Evolutionary conservation across 2,113 vertebrate genomes (phyloP), one percentile per base, ranked within the genome.

Genomic region (Hippoglossus stenolepis): DNA sequence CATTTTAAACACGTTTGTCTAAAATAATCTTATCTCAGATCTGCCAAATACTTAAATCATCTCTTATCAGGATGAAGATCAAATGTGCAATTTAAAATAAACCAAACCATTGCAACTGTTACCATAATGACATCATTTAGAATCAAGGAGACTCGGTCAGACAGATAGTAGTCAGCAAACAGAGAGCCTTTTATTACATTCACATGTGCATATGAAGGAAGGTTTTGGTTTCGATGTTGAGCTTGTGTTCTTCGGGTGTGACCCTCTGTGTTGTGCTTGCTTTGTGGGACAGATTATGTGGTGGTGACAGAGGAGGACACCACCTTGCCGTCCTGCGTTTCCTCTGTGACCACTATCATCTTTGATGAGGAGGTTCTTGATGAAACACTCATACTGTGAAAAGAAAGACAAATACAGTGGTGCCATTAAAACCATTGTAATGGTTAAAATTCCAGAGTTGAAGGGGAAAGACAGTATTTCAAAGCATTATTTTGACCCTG

Each of bases 341-440:
- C 92, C 81, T 95, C 81, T 51, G 91, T 90, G 51, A 92, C 60
- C 47, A 92, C 77, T 1, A 92, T 6, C n/a, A 93, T 31, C 21
- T 18, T 90, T 72, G 70, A 51, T 0, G 24, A 2, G 3, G 0
- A 1, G 4, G 2, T 0, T 14, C 0, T 28, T 24, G 24, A 13
- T 84, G 51, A 91, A 89, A 11, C 54, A 93, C 14, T 5, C 13
- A 0, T 0, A 9, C 84, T 85, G 66, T 17, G 4, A 21, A 56
- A 10, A 15, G 0, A 17, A n/a, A 54, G 3, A 73, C 18, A 78
- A 53, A 40, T 4, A 18, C 18, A 70, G 56, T 9, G n/a, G 1
- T 64, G 60, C 18, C 9, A 26, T 83, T 72, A 74, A 38, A 76
- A 73, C 23, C 15, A 31, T 5, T 26, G 31, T 31, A 31, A 31